These are phyloP conservation scores for Atrichornis clamosus DNA, from an alignment of 2,113 vertebrate species.

Conservation along the genomic window DNA sequence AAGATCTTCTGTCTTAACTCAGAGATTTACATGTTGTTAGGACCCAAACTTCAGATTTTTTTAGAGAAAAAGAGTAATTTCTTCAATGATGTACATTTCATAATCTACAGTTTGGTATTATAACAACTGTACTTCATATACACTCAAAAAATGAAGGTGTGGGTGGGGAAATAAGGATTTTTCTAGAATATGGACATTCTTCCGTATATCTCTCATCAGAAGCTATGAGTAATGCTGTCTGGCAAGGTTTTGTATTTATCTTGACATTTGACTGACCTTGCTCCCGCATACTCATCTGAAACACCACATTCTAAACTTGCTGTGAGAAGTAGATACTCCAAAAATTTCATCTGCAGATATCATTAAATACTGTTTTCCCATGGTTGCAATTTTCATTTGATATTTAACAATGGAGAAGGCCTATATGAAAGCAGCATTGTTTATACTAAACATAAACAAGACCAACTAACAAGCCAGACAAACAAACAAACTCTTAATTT, in stretches of 20 bases:
- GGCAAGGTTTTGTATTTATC: neutral
- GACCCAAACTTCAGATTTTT: neutral
- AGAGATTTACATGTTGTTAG: neutral
- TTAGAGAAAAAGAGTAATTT: neutral
- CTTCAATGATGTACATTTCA: neutral
- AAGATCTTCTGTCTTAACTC: neutral
- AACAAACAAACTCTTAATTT: neutral
- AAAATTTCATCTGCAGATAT: neutral
- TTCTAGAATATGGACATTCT: neutral
- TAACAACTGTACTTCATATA: neutral
- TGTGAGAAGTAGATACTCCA: neutral
- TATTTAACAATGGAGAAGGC: neutral
- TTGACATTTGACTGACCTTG: neutral
- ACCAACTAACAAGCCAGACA: neutral
- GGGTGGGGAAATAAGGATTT: neutral
- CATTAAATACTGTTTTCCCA: neutral
- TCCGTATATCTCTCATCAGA: neutral
- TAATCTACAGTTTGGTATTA: neutral
- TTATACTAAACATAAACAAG: neutral
- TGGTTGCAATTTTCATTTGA: neutral
- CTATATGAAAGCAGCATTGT: neutral
- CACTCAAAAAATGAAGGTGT: neutral
- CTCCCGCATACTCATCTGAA: neutral
- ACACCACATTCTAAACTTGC: neutral
- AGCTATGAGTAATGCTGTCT: neutral